Evolutionary conservation across 2,888 invertebrate genomes (phyloP).

Genomic region (Odiellus spinosus): DNA sequence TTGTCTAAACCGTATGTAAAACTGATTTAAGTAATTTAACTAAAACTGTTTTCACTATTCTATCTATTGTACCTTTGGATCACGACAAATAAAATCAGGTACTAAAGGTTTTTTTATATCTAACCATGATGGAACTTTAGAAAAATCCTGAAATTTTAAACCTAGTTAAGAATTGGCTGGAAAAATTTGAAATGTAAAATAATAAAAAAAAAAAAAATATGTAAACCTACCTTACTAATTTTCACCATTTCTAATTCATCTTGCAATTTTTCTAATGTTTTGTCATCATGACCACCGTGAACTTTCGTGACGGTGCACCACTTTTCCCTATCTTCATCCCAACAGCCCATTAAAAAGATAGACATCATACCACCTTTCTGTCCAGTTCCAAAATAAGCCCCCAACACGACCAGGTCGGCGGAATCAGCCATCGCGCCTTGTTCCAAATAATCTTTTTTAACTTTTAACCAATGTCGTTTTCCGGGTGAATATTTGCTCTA

Average conservation of each 20-base stretch:
- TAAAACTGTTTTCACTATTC: too few species aligned
- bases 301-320: constrained; percentile 87
- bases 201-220: too few species aligned
- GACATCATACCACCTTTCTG: constrained; percentile 84
- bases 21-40: too few species aligned
- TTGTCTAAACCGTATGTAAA: constrained; percentile 36
- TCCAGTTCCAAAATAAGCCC: constrained; percentile 89
- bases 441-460: constrained; percentile 86
- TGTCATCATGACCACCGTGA: constrained; percentile 63
- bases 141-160: constrained; percentile 37
- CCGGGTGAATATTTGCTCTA: constrained; percentile 77
- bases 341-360: constrained; percentile 83
- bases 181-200: too few species aligned
- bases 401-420: constrained; percentile 81
- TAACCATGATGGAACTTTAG: constrained; percentile 61
- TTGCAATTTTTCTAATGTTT: constrained; percentile 55
- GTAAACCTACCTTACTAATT: constrained; percentile 44
- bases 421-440: constrained; percentile 88
- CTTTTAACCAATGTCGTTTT: constrained; percentile 87
- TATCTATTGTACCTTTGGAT: constrained; percentile 46
- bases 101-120: constrained; percentile 63
- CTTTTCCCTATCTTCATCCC: constrained; percentile 43
- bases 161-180: too few species aligned
- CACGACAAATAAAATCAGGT: constrained; percentile 71
- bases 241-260: constrained; percentile 54